Base-by-base conservation (phyloP, 1,140 invertebrate genomes). In the Dreissena rostriformis region DNA sequence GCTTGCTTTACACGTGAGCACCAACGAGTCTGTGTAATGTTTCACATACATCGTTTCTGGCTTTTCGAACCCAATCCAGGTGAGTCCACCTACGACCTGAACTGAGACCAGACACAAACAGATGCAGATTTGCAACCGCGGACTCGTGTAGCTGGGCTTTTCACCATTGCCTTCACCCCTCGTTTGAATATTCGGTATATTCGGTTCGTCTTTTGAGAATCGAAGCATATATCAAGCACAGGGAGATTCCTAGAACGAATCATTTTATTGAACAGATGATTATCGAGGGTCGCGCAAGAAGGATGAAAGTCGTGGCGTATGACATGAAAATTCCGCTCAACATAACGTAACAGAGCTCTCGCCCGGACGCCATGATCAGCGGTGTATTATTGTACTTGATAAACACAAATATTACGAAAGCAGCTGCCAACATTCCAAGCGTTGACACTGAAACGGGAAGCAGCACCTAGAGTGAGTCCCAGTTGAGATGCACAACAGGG, bases 141-240 rank as follows among this genome's bases (percentile, higher is more conserved):
- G 98, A 57, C 97, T 98, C 81, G 99, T 99, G 92, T 98, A 97
- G n/a, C 96, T 96, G 8, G 98, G 98, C 84, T 97, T 94, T 97
- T 97, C 0, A 97, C 97, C 55, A 97, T 97, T 74, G 96, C 96
- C 91, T 97, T 97, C 28, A 92, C 89, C 4, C 95, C 95, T 19
- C 95, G 94, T 92, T 96, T 96, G 91, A 96, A 96, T 78, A 97
- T 96, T 57, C 91, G 81, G 11, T 96, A 96, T 67, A 97, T 96
- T 51, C 96, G 93, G 93, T 96, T 97, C 4, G 96, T 97, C 92
- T 97, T 97, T 8, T 96, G 55, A 97, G 94, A 86, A 97, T 96
- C 19, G 96, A 96, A 52, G 96, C 95, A 89, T 97, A 97, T 88
- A 96, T 96, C 65, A 96, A 95, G 85, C 95, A 95, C 29, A 97